A percentile compares a stretch with the other conserved stretches of the same genome.
These are phyloP conservation scores for Euplexia lucipara DNA, from an alignment of 2,888 invertebrate species.

Conservation along the genomic window DNA sequence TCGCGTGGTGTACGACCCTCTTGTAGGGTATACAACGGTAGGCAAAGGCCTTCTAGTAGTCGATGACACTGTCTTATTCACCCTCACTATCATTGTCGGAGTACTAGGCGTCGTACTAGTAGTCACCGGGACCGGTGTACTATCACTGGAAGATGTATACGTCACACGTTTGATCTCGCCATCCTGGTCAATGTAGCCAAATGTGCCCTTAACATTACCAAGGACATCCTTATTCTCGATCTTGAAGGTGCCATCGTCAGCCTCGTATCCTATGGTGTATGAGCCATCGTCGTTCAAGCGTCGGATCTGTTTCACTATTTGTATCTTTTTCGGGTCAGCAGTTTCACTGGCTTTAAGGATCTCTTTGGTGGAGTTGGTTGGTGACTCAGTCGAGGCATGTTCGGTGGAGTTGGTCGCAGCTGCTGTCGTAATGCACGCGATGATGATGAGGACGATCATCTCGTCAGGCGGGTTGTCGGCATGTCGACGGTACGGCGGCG, in stretches of 20 bases:
- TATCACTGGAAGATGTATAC: slow-evolving; percentile 91
- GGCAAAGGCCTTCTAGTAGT: slow-evolving; percentile 90
- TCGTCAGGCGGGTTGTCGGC: slow-evolving; percentile 83
- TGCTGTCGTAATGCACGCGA: slow-evolving; percentile 79
- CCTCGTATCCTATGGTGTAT: slow-evolving; percentile 96
- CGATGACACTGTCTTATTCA: slow-evolving; percentile 87
- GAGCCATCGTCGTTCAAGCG: slow-evolving; percentile 96
- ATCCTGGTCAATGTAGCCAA: slow-evolving; percentile 94
- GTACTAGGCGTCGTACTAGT: slow-evolving; percentile 80
- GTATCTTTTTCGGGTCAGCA: slow-evolving; percentile 93
- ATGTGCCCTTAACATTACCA: slow-evolving; percentile 96
- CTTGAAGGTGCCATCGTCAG: slow-evolving; percentile 96
- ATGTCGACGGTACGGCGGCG: slow-evolving; percentile 87
- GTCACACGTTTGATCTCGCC: slow-evolving; percentile 95
- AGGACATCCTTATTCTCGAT: slow-evolving; percentile 95
- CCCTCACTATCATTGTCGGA: slow-evolving; percentile 86
- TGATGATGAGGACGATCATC: slow-evolving; percentile 83
- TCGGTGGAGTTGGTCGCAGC: slow-evolving; percentile 73
- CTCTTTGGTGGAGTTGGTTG: slow-evolving; percentile 87
- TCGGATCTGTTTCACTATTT: slow-evolving; percentile 95
- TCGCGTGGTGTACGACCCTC: slow-evolving; percentile 90
- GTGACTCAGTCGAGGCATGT: slow-evolving; percentile 73
- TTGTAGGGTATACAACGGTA: slow-evolving; percentile 88
- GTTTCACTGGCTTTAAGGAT: slow-evolving; percentile 92
- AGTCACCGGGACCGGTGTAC: slow-evolving; percentile 82